phyloP scores from a whole-genome alignment of 1,140 invertebrate species.

The Acromyrmex echinatior region DNA sequence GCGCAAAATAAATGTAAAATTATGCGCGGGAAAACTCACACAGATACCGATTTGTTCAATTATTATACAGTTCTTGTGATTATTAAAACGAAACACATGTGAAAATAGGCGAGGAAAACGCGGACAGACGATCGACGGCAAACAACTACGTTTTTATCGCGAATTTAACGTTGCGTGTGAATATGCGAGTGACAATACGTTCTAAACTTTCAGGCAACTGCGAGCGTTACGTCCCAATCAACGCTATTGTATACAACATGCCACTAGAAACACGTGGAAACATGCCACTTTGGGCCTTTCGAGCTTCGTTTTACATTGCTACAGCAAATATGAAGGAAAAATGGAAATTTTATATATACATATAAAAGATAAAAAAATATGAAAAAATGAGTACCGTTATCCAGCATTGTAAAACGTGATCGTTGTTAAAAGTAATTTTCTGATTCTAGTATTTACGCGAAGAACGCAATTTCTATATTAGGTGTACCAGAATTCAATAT shows the following conservation, averaged over 20 bases:
- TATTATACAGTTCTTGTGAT: not conserved
- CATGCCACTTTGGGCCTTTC: slow-evolving; percentile 18
- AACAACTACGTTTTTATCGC: not conserved
- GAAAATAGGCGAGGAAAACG: not conserved
- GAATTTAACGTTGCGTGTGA: not conserved
- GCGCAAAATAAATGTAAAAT: slow-evolving; percentile 38
- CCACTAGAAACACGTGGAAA: slow-evolving; percentile 21
- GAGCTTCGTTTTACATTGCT: not conserved
- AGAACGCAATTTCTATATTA: not conserved
- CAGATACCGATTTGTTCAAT: not conserved
- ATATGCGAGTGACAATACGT: not conserved
- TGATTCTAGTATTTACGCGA: not conserved
- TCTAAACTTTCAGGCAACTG: slow-evolving; percentile 1
- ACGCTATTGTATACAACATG: slow-evolving; percentile 7
- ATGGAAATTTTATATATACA: not conserved
- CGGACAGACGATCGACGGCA: not conserved
- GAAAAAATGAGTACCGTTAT: not conserved
- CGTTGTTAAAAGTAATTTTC: not conserved
- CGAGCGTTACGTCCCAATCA: slow-evolving; percentile 30
- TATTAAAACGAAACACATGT: slow-evolving; percentile 6
- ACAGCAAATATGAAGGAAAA: not conserved
- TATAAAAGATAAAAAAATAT: not conserved
- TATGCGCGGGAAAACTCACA: not conserved
- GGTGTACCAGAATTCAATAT: not conserved
- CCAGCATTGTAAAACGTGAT: not conserved